Evolutionary conservation across 1,140 invertebrate species (phyloP).

Genomic region (Heliconius eleuchia): DNA sequence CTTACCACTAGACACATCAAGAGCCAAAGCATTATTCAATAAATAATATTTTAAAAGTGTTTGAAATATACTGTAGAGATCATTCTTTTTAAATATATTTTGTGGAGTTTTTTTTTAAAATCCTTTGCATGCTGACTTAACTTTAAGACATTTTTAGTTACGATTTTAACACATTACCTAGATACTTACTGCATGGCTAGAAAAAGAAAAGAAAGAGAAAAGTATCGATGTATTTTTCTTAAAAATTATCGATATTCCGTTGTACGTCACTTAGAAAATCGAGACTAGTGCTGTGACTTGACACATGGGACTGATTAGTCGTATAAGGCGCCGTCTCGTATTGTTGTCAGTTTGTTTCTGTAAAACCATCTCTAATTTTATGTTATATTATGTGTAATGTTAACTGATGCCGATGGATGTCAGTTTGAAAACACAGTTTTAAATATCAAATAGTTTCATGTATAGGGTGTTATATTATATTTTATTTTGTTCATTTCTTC

Average conservation of each 20-base stretch:
- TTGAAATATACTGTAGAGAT: too few species aligned
- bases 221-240: neutral
- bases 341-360: slow-evolving; percentile 5
- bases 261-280: neutral
- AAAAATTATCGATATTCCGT: neutral
- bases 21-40: too few species aligned
- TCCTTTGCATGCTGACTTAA: too few species aligned
- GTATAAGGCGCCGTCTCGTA: neutral
- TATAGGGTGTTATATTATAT: neutral
- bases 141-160: too few species aligned
- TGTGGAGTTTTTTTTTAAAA: too few species aligned
- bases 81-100: too few species aligned
- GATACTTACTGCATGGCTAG: too few species aligned
- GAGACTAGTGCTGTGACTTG: slow-evolving; percentile 4
- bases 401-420: neutral
- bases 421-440: neutral
- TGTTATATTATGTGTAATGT: neutral
- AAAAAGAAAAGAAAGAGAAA: too few species aligned
- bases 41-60: too few species aligned
- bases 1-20: too few species aligned
- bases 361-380: neutral
- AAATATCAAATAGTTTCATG: neutral
- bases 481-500: neutral
- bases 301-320: neutral
- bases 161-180: too few species aligned